phyloP scores from a whole-genome alignment of 2,113 vertebrate species.

The Cisticola juncidis region DNA sequence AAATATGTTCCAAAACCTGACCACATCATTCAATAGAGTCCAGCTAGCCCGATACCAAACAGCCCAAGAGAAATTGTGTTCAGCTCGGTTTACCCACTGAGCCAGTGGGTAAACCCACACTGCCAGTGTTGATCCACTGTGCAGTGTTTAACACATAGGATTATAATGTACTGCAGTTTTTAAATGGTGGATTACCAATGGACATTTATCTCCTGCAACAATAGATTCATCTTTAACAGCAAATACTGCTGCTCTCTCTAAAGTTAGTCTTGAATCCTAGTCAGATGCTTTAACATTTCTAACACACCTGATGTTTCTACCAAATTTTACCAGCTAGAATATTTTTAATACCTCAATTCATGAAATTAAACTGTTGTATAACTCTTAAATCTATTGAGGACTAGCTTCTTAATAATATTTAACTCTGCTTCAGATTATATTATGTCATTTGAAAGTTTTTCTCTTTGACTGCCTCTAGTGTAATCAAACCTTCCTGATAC shows the following conservation, averaged over 20 bases:
- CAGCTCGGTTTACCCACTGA: background rate
- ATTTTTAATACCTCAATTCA: background rate
- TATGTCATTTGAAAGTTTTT: background rate
- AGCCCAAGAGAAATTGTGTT: background rate
- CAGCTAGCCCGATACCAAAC: background rate
- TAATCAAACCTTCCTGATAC: slow-evolving; percentile 22
- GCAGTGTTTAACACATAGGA: background rate
- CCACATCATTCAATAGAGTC: background rate
- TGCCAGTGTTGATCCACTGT: background rate
- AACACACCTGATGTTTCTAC: background rate
- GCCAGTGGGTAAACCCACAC: too few species aligned
- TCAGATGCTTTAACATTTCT: background rate
- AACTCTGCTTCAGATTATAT: background rate
- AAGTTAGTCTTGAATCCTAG: background rate
- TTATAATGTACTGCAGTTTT: background rate
- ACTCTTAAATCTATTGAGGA: background rate
- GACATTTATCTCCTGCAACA: background rate
- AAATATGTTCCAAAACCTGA: background rate
- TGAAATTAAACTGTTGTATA: background rate
- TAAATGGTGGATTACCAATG: background rate
- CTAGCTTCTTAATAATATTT: background rate
- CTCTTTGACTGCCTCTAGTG: background rate
- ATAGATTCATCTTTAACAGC: background rate
- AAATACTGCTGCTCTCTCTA: background rate
- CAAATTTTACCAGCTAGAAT: background rate